phyloP scores from a whole-genome alignment of 1,140 invertebrate genomes.

The Orchestia grillus region DNA sequence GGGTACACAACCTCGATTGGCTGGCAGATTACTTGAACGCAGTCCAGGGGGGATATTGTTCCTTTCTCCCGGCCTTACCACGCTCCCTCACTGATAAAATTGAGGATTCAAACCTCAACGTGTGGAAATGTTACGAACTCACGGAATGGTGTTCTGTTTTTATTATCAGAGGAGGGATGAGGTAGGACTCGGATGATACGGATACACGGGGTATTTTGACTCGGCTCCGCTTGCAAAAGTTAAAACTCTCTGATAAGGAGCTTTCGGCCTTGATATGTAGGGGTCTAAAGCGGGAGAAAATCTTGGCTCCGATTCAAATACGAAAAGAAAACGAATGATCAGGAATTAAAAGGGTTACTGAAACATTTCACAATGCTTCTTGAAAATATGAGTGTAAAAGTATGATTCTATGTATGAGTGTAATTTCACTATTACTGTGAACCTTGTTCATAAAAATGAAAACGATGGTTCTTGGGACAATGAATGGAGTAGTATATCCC shows the following conservation, averaged over 20 bases:
- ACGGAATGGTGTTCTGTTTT: not conserved
- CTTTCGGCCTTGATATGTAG: not conserved
- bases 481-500: no score
- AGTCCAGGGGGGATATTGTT: not conserved
- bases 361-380: not conserved
- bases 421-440: no score
- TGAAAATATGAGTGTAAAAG: no score
- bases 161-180: not conserved
- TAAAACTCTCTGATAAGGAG: not conserved
- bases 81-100: not conserved
- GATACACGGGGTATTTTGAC: not conserved
- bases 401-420: no score
- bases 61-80: not conserved
- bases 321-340: not conserved
- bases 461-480: no score
- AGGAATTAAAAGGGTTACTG: slow-evolving; percentile 7
- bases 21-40: not conserved
- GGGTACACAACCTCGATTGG: not conserved
- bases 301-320: slow-evolving; percentile 49
- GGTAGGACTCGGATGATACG: not conserved
- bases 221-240: not conserved
- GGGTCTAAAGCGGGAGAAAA: not conserved
- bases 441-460: no score
- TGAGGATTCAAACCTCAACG: not conserved
- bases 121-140: not conserved